Evolutionary conservation across 2,113 vertebrate species (phyloP).

Genomic region (Hiodon tergisus): DNA sequence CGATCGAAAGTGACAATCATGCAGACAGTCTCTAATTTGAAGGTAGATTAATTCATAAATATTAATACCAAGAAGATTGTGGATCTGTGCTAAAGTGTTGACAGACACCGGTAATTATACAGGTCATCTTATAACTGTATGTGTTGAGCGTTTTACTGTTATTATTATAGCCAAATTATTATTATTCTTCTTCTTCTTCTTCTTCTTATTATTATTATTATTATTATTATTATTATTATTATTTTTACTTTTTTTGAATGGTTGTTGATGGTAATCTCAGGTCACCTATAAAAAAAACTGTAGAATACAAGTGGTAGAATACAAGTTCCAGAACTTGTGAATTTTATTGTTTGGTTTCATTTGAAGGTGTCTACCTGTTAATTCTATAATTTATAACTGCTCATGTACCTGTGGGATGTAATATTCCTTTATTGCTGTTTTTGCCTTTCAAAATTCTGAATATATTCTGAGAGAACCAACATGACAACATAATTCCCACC

Average conservation of each 20-base stretch:
- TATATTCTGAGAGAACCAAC: background rate
- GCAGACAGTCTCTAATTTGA: background rate
- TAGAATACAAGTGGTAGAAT: too few species aligned
- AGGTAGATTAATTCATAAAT: background rate
- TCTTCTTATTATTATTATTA: too few species aligned
- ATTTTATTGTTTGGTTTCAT: too few species aligned
- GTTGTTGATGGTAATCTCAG: too few species aligned
- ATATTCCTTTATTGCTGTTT: too few species aligned
- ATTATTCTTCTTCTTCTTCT: too few species aligned
- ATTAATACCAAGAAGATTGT: background rate
- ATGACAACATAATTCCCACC: constrained; percentile 4
- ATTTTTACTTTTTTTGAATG: background rate
- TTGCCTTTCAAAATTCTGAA: background rate
- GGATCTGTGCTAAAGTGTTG: background rate
- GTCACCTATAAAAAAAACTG: too few species aligned
- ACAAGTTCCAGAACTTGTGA: too few species aligned
- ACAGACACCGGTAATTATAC: background rate
- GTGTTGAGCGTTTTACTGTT: too few species aligned
- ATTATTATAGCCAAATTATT: background rate
- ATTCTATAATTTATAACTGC: too few species aligned
- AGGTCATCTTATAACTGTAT: background rate
- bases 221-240: background rate
- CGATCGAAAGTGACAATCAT: background rate
- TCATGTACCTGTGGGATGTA: too few species aligned
- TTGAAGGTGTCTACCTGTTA: too few species aligned